These are phyloP conservation scores for Latrodectus hesperus DNA, from an alignment of 2,888 invertebrate genomes.

Conservation along the genomic window DNA sequence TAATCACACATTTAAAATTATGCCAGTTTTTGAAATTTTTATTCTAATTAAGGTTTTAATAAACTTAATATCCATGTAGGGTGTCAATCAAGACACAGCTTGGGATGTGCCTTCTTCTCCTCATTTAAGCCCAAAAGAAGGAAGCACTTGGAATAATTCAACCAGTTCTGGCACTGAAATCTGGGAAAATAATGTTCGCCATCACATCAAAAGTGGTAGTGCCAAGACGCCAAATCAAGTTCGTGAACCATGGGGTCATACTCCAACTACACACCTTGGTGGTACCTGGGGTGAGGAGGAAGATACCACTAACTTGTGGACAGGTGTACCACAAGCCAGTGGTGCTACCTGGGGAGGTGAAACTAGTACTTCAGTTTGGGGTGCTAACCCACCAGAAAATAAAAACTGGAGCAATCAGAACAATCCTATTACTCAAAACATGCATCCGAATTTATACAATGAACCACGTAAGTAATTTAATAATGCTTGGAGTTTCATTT, in stretches of 20 bases:
- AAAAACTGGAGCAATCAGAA: conserved; percentile 61
- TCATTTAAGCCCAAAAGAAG: conserved; percentile 71
- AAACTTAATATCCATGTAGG: conserved; percentile 12
- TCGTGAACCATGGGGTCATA: conserved; percentile 87
- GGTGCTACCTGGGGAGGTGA: conserved; percentile 68
- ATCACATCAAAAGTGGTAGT: conserved; percentile 81
- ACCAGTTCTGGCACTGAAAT: conserved; percentile 79
- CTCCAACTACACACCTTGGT: conserved; percentile 86
- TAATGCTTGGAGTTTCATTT: no score
- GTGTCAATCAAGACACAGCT: conserved; percentile 76
- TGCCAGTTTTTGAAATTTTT: no score
- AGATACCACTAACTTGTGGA: conserved; percentile 91
- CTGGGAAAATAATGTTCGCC: conserved; percentile 91
- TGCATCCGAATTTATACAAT: conserved; percentile 38
- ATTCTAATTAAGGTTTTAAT: no score
- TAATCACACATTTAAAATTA: no score
- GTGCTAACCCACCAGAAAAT: conserved; percentile 36
- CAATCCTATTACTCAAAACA: conserved; percentile 25
- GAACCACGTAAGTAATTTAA: conserved; percentile 36
- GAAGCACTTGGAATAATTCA: conserved; percentile 68
- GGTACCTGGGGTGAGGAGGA: conserved; percentile 97
- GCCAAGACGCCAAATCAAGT: conserved; percentile 85
- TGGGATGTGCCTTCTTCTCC: conserved; percentile 69
- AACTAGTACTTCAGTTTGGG: conserved; percentile 53
- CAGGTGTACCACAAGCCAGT: conserved; percentile 81